Evolutionary conservation across 2,888 invertebrate species (phyloP), one percentile per base, ranked within the genome.

Genomic region (Cheilosia pagana): DNA sequence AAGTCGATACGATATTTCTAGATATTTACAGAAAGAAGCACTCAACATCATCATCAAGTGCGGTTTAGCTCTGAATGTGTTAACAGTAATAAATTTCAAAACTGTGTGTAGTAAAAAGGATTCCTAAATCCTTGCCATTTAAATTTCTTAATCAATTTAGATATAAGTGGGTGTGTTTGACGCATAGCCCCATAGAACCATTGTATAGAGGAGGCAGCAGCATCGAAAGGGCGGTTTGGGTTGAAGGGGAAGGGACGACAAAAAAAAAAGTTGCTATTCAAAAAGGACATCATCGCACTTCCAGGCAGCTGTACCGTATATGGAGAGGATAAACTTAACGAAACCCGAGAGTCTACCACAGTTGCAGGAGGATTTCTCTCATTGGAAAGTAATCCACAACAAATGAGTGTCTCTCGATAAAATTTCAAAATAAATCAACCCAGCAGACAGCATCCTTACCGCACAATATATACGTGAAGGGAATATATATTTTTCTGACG

Each of bases 91-190:
- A 45, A 45, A 35, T 45, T 55, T 28, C 41, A 77, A 50, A 62
- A 77, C 35, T 50, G n/a, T 57, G 50, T 43, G 41, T 16, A 62
- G 45, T 53, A 48, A 57, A 65, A 75, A 41, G 67, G 72, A 75
- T 53, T n/a, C n/a, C n/a, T n/a, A 41, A 39, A 72, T 55, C 45
- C 63, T 75, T 43, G 87, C 62, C 43, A 53, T 75, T 78, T 79
- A 63, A 43, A 70, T 45, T 72, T 71, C 59, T 65, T 63, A 74
- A 83, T 77, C 68, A 68, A 59, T 78, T 83, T 81, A 53, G 50
- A 75, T 55, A 59, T 81, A 89, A 88, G 88, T 89, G 89, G 89
- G 89, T 88, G 89, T 89, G 88, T 89, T 88, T 89, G 88, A 88
- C 87, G 88, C 87, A 88, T 87, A 88, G 86, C 88, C 87, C 82